phyloP scores from a whole-genome alignment of 2,888 invertebrate genomes.

The Pristionchus fissidentatus region DNA sequence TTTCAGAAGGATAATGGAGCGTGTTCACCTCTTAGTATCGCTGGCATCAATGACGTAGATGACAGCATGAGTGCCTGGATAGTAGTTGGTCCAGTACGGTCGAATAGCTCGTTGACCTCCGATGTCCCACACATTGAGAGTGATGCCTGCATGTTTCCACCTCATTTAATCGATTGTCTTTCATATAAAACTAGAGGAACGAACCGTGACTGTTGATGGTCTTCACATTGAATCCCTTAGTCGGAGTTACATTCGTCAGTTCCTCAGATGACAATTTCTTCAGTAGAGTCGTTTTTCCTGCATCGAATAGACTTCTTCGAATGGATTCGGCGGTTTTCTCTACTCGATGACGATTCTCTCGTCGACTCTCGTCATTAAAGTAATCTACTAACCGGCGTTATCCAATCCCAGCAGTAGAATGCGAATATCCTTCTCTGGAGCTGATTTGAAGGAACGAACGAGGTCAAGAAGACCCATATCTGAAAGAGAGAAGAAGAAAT shows the following conservation, averaged over 20 bases:
- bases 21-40: conserved; percentile 85
- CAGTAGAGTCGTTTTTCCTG: conserved; percentile 94
- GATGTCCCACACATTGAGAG: conserved; percentile 97
- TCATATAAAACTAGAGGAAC: background rate
- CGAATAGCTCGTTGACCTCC: conserved; percentile 98
- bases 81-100: conserved; percentile 99
- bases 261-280: conserved; percentile 96
- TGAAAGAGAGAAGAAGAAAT: conserved; percentile 12
- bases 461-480: conserved; percentile 65
- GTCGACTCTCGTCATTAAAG: background rate
- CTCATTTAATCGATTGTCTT: too few species aligned
- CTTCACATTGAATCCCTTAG: conserved; percentile 78
- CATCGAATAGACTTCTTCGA: background rate
- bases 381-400: conserved; percentile 76
- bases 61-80: conserved; percentile 45
- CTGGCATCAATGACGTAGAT: conserved; percentile 98
- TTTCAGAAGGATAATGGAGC: too few species aligned
- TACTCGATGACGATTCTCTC: too few species aligned
- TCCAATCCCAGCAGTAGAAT: conserved; percentile 84
- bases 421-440: conserved; percentile 60
- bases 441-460: conserved; percentile 63
- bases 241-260: conserved; percentile 91
- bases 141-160: conserved; percentile 15
- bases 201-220: conserved; percentile 58
- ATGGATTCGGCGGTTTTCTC: background rate